These are phyloP conservation scores for Temnothorax longispinosus DNA, from an alignment of 1,140 invertebrate genomes.

Conservation along the genomic window DNA sequence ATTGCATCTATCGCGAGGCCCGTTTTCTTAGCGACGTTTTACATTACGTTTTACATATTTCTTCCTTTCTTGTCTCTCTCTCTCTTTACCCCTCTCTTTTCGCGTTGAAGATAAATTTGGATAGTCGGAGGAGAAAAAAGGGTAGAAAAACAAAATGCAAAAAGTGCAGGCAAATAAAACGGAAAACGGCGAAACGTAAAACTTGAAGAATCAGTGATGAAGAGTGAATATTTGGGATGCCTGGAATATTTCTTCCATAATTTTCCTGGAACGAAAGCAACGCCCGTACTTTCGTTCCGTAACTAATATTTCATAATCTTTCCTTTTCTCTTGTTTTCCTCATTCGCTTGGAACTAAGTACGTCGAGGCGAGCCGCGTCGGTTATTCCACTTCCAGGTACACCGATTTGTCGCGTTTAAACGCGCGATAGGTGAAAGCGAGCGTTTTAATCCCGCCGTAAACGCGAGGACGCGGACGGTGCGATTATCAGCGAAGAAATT, in stretches of 20 bases:
- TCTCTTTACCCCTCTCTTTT: neutral
- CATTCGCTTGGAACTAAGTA: neutral
- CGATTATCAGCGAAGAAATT: slow-evolving; percentile 39
- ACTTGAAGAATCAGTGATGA: neutral
- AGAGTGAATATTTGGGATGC: neutral
- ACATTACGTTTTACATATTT: neutral
- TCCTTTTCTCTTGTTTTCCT: neutral
- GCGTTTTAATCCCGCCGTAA: slow-evolving; percentile 26
- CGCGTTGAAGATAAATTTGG: neutral
- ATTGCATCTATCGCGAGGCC: neutral
- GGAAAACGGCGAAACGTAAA: neutral
- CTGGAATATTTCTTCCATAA: neutral
- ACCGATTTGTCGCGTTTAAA: slow-evolving; percentile 29
- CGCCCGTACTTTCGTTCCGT: neutral
- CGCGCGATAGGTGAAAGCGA: slow-evolving; percentile 46
- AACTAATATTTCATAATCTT: neutral
- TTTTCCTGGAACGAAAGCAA: neutral
- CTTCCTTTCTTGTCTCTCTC: neutral
- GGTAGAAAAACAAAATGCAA: neutral
- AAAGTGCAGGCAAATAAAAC: neutral
- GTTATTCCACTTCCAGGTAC: neutral
- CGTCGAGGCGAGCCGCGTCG: neutral
- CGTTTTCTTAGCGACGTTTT: neutral
- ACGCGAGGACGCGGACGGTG: neutral
- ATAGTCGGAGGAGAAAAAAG: too few species aligned